Evolutionary conservation across 1,140 invertebrate species (phyloP).

Genomic region (Muscidifurax raptorellus): DNA sequence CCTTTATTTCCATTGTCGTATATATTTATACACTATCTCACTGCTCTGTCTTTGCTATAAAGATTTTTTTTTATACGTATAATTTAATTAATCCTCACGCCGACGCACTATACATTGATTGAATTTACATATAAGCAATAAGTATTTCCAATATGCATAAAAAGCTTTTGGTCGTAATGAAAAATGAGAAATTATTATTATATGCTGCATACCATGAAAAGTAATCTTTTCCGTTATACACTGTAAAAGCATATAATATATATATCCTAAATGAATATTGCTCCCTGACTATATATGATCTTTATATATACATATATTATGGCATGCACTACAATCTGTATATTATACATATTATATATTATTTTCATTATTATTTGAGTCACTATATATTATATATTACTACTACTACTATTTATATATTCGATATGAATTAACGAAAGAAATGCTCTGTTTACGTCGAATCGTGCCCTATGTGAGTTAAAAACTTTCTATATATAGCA

Average conservation of each 20-base stretch:
- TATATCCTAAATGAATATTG: not conserved
- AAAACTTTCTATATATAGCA: constrained; percentile 22
- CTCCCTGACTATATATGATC: constrained; percentile 10
- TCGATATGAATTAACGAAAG: not conserved
- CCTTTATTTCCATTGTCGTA: constrained; percentile 18
- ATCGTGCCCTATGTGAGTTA: constrained; percentile 17
- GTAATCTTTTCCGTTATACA: constrained; percentile 11
- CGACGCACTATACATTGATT: constrained; percentile 40
- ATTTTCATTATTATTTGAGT: constrained; percentile 28
- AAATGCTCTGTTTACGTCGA: constrained; percentile 16
- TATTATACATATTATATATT: constrained; percentile 26
- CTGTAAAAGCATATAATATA: constrained; percentile 5
- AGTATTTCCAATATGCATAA: not conserved
- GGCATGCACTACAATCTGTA: constrained; percentile 41
- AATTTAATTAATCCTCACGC: constrained; percentile 20
- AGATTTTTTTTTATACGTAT: constrained; percentile 36
- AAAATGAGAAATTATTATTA: not conserved
- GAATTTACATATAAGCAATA: constrained; percentile 2
- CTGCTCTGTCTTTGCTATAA: constrained; percentile 38
- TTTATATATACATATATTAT: constrained; percentile 32
- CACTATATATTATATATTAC: not conserved
- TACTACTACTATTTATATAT: not conserved
- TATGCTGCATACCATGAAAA: not conserved
- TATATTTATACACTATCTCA: constrained; percentile 39
- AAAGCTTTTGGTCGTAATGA: constrained; percentile 11